phyloP scores from a whole-genome alignment of 2,113 vertebrate genomes.

The Centropus bengalensis region DNA sequence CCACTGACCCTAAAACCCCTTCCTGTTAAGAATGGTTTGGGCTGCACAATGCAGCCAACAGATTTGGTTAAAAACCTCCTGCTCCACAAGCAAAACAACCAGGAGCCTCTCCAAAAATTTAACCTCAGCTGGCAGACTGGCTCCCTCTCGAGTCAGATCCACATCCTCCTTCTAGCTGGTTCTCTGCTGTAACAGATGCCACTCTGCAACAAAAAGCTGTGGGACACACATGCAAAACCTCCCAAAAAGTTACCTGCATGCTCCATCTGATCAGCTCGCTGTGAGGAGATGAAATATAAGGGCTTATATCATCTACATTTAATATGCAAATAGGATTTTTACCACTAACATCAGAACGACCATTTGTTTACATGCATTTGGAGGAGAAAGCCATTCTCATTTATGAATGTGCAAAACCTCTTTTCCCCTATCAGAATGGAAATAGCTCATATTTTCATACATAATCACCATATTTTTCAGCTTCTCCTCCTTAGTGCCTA shows the following conservation, averaged over 20 bases:
- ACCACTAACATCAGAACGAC: neutral
- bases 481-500: neutral
- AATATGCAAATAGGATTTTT: neutral
- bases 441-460: neutral
- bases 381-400: neutral
- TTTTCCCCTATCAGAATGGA: neutral
- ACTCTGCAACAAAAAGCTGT: neutral
- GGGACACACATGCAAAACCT: neutral
- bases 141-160: neutral
- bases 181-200: neutral
- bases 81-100: neutral
- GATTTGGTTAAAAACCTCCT: neutral
- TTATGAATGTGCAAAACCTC: neutral
- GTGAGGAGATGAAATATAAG: neutral
- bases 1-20: neutral
- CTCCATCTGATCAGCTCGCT: neutral
- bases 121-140: neutral
- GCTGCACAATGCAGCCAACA: neutral
- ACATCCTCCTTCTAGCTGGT: neutral
- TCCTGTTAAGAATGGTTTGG: neutral
- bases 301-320: no score
- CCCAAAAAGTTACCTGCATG: accelerated
- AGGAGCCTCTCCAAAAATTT: neutral
- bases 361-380: neutral
- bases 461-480: neutral